A percentile compares a stretch with the other conserved stretches of the same genome.
These are phyloP conservation scores for Solea solea DNA, from an alignment of 2,113 vertebrate genomes.

Conservation along the genomic window DNA sequence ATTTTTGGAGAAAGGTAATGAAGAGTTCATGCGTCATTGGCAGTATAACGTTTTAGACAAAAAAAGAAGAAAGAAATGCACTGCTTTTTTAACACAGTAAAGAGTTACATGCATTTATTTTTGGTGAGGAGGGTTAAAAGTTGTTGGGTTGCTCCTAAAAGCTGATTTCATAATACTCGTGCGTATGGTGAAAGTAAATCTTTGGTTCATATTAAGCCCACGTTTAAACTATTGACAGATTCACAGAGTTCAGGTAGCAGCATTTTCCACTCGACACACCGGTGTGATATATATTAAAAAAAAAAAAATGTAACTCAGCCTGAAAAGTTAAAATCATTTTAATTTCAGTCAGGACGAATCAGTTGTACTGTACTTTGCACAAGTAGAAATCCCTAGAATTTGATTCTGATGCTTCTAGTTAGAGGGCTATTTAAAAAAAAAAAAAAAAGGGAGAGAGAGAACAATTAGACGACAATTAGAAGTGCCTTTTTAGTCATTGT, in stretches of 20 bases:
- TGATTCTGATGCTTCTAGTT: constrained; percentile 49
- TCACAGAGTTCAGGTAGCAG: constrained; percentile 24
- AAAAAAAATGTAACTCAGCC: constrained; percentile 3
- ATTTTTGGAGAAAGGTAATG: constrained; percentile 60
- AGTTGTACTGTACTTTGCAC: constrained; percentile 68
- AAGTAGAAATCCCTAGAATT: constrained; percentile 56
- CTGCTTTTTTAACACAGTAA: constrained; percentile 35
- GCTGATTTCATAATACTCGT: constrained; percentile 1
- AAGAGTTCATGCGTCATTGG: constrained; percentile 7
- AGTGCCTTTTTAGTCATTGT: constrained; percentile 69
- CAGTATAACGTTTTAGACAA: background rate
- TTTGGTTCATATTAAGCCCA: background rate
- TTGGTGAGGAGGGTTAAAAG: constrained; percentile 7
- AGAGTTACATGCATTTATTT: constrained; percentile 15
- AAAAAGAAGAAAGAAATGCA: constrained; percentile 1
- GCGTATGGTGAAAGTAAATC: background rate
- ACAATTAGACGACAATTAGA: constrained; percentile 43
- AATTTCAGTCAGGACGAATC: constrained; percentile 56
- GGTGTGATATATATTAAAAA: background rate
- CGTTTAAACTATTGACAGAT: background rate
- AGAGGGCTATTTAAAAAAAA: constrained; percentile 43
- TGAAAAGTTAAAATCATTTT: constrained; percentile 30
- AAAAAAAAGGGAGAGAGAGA: constrained; percentile 4
- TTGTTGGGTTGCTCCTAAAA: constrained; percentile 13
- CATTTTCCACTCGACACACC: constrained; percentile 19